These are phyloP conservation scores for Hydractinia echinata DNA, from an alignment of 30 jellyfish, hydroid and myxozoan species.

Conservation along the genomic window DNA sequence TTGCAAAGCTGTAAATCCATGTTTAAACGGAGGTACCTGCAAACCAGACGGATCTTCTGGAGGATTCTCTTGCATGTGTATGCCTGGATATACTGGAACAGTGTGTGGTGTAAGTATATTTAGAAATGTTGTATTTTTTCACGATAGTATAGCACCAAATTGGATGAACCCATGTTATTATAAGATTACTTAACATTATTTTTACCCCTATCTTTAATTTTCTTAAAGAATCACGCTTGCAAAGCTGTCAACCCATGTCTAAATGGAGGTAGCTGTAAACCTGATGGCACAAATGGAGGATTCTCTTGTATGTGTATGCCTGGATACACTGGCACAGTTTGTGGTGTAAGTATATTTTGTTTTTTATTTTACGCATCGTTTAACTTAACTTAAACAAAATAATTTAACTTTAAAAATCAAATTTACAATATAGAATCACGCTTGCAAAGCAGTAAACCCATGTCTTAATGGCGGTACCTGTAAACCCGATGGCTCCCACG, in stretches of 20 bases:
- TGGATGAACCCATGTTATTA: background rate
- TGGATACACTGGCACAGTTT: conserved; percentile 62
- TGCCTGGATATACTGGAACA: conserved; percentile 59
- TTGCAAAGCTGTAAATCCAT: conserved; percentile 54
- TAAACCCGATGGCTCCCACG: conserved; percentile 5
- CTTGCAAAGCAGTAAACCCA: conserved; percentile 13
- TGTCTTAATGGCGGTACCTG: conserved; percentile 14
- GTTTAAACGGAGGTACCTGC: conserved; percentile 62
- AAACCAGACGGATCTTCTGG: conserved; percentile 57
- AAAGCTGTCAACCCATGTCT: conserved; percentile 12
- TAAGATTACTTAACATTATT: background rate
- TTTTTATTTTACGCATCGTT: background rate
- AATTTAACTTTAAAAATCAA: background rate
- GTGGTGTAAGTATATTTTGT: background rate
- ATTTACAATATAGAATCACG: background rate
- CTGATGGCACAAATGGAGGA: conserved; percentile 22
- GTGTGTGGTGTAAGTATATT: background rate
- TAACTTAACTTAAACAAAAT: background rate
- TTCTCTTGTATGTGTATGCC: conserved; percentile 64
- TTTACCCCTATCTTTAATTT: background rate
- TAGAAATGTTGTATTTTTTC: background rate
- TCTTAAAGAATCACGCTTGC: conserved; percentile 5
- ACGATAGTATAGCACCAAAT: too few relatives aligned
- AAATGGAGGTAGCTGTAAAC: conserved; percentile 10
- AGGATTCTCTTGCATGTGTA: conserved; percentile 63